Evolutionary conservation across 2,113 vertebrate genomes (phyloP).

Genomic region (Phrynosoma blainvillii): DNA sequence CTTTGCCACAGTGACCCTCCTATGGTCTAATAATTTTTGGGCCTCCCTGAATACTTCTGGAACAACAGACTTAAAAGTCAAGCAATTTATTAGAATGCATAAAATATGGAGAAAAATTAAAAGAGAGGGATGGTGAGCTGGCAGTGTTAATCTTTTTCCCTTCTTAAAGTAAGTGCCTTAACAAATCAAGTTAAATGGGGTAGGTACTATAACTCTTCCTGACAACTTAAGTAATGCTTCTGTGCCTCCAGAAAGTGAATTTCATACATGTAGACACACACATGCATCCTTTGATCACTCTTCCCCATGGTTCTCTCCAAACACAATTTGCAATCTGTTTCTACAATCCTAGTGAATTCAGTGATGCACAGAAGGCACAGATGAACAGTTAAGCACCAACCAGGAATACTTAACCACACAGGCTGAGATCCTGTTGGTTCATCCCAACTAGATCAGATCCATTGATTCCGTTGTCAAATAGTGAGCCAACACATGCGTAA

Average conservation of each 20-base stretch:
- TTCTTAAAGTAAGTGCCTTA: constrained; percentile 10
- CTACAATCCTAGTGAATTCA: too few relatives aligned
- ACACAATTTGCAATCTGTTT: too few relatives aligned
- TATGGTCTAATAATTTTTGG: background rate
- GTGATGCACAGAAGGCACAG: too few relatives aligned
- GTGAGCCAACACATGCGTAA: too few relatives aligned
- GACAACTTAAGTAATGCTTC: constrained; percentile 2
- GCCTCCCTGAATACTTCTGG: background rate
- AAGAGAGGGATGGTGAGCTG: background rate
- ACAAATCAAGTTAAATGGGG: constrained; percentile 3
- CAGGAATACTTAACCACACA: too few relatives aligned
- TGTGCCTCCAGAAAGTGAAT: background rate
- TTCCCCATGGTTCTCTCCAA: too few relatives aligned
- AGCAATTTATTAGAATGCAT: background rate
- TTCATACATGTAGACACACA: background rate
- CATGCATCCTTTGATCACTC: background rate
- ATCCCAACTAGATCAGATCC: too few relatives aligned
- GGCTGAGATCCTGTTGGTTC: too few relatives aligned
- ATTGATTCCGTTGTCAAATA: too few relatives aligned
- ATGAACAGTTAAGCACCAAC: too few relatives aligned
- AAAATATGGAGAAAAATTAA: background rate
- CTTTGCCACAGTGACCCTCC: background rate
- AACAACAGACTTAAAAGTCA: background rate
- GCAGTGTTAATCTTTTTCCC: background rate
- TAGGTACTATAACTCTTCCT: background rate